Evolutionary conservation across 2,113 vertebrate genomes (phyloP).

Genomic region (Mus musculus): GRCm39 chr10:107536501-107537000

Average conservation of each 20-base stretch:
- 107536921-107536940: background rate
- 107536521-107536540: too few relatives aligned
- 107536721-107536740: background rate
- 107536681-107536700: background rate
- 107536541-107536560: background rate
- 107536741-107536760: background rate
- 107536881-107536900: background rate
- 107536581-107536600: background rate
- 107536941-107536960: background rate
- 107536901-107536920: background rate
- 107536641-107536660: conserved; percentile 38
- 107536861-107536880: background rate
- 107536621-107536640: conserved; percentile 9
- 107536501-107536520: background rate
- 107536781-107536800: background rate
- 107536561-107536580: background rate
- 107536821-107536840: background rate
- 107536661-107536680: background rate
- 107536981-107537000: background rate
- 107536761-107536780: background rate
- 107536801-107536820: conserved; percentile 58
- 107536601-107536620: background rate
- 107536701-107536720: background rate
- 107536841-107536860: background rate
- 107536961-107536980: background rate